Evolutionary conservation across 2,113 vertebrate species (phyloP), one percentile per base, ranked within the genome.

Genomic region (Sisor rabdophorus): DNA sequence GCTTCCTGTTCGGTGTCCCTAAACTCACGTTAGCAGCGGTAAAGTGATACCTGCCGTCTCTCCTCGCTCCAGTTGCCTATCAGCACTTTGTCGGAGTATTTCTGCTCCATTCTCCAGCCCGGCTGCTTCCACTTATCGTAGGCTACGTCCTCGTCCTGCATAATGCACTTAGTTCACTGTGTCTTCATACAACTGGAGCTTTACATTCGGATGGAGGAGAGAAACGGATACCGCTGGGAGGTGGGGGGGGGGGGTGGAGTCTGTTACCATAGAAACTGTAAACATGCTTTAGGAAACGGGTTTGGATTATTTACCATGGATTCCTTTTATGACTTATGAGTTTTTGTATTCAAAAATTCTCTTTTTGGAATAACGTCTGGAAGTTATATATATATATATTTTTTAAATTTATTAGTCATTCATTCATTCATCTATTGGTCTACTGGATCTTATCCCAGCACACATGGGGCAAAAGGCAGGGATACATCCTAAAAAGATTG

Each of bases 61-160:
- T 95, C 90, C 78, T 95, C 94, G 22, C 82, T 54, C 90, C 94
- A 95, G 87, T 93, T 95, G 36, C 93, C 93, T 52, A 86, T 13
- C 0, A 95, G 87, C 73, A 93, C 93, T 82, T 85, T 85, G 61
- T 84, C 73, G 2, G 87, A 87, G 74, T 91, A 94, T 58, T 83
- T 90, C 72, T 86, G 88, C 77, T 93, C 87, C 2, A 83, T 80
- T 78, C 81, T 86, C 92, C 91, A 94, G 76, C 91, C 84, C 0
- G 90, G 86, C 24, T 88, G 85, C 1, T 52, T 85, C 86, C 88
- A 87, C 2, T 93, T 78, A 53, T 89, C 74, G 17, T 81, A 71
- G 13, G n/a, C 11, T 0, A 0, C 67, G 10, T 60, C 71, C 5
- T 22, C 40, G 1, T 36, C 74, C 15, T 65, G 69, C 84, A 55